Conservation (phyloP, 2,113 vertebrate species). For the Porphyrio hochstetteri region DNA sequence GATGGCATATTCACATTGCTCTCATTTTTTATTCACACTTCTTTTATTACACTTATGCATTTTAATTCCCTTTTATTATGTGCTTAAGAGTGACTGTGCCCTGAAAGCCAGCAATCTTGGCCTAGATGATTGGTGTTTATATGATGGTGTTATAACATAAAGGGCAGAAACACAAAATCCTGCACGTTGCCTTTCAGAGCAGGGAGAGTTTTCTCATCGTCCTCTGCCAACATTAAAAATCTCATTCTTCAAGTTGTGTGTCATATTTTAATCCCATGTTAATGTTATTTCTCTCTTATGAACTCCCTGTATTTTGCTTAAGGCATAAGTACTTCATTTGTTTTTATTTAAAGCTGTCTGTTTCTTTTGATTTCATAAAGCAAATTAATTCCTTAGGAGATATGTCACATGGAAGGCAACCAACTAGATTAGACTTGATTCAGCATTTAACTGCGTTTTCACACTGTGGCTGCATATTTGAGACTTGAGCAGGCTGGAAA, state of each 20-base stretch:
- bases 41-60: conserved; percentile 32
- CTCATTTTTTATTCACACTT: neutral
- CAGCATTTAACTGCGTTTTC: neutral
- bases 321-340: neutral
- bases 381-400: neutral
- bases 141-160: neutral
- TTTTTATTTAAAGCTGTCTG: neutral
- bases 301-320: neutral
- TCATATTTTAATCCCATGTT: neutral
- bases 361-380: neutral
- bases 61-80: conserved; percentile 48
- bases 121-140: conserved; percentile 2
- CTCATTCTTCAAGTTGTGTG: neutral
- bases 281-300: neutral
- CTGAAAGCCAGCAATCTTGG: neutral
- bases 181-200: neutral
- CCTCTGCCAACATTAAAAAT: neutral
- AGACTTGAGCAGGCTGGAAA: neutral
- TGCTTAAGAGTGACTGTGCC: neutral
- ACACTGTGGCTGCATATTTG: neutral
- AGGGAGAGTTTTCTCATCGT: neutral
- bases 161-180: neutral
- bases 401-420: neutral
- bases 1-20: neutral
- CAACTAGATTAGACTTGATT: neutral